Percentiles rank a stretch among this genome's conserved stretches.
Evolutionary conservation across 2,888 invertebrate genomes (phyloP).

Genomic region (Hirtodrosophila confusa): DNA sequence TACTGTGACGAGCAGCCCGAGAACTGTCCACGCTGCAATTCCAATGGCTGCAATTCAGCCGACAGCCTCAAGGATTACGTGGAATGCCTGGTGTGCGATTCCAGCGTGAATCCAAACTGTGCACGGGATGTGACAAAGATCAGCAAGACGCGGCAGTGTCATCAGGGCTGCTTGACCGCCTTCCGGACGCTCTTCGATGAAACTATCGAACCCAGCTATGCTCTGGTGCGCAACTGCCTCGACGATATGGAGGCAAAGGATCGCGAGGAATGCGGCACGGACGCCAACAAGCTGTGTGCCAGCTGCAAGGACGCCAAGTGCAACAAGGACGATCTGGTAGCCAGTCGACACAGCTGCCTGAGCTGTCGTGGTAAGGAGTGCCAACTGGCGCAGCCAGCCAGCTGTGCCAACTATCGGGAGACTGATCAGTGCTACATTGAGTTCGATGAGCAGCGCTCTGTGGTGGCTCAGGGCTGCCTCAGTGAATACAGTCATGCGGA

Average conservation of each 20-base stretch:
- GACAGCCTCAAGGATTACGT: constrained; percentile 63
- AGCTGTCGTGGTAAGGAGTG: constrained; percentile 72
- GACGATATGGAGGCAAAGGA: constrained; percentile 80
- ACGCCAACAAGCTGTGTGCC: constrained; percentile 59
- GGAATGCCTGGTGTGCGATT: constrained; percentile 77
- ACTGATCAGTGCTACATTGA: constrained; percentile 76
- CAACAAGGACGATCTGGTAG: constrained; percentile 66
- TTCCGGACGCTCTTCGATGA: constrained; percentile 69
- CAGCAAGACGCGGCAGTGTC: constrained; percentile 65
- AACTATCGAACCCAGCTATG: constrained; percentile 72
- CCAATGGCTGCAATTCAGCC: constrained; percentile 81
- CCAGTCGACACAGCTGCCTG: constrained; percentile 63
- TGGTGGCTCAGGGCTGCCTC: constrained; percentile 69
- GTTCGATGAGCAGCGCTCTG: constrained; percentile 67
- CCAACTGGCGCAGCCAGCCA: constrained; percentile 46
- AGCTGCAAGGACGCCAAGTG: constrained; percentile 67
- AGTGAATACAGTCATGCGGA: constrained; percentile 74
- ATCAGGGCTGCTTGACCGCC: constrained; percentile 77
- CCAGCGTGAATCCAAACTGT: constrained; percentile 62
- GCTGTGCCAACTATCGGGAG: constrained; percentile 70
- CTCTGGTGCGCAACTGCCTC: constrained; percentile 73
- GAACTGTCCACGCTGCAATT: constrained; percentile 79
- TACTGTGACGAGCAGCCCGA: constrained; percentile 67
- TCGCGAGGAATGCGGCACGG: constrained; percentile 63
- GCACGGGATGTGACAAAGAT: constrained; percentile 40